Base-by-base conservation (phyloP, 2,888 invertebrate species). In the Drosophila niveifrons region DNA sequence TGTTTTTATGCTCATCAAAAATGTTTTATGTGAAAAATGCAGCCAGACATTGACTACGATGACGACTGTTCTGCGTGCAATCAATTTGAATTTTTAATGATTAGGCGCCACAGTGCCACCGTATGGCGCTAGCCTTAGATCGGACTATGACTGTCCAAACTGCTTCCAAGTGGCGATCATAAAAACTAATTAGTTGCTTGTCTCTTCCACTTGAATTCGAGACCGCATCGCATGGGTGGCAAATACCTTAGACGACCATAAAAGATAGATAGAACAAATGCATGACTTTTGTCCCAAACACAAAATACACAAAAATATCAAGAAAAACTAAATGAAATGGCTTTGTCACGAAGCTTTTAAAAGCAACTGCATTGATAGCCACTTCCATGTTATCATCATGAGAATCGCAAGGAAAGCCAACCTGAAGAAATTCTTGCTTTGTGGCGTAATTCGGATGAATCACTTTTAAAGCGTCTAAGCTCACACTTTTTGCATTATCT, bases 21-120 rank as follows among this genome's bases (percentile, higher is more conserved):
- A 87, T 84, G 84, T 88, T 86, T 87, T 84, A 87, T 88, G 88
- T 72, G 67, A 69, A 71, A 71, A 59, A 68, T 72, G 72, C 77
- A 70, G 64, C 50, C 69, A 65, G 71, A 72, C 75, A 66, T 31
- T 44, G 41, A 28, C 47, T 36, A 8, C 47, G 36, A 43, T 11
- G 66, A 36, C 61, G 50, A 63, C 52, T 61, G 47, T 69, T 53
- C 44, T 52, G 65, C 55, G 52, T 75, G 80, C 88, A 78, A 88
- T 87, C 80, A 82, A 90, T 90, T 90, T 90, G 89, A 89, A 90
- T 90, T 90, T 78, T 82, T 90, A 90, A 90, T 90, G 90, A 86
- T 81, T 79, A 88, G 88, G 88, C 90, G 86, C 89, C 90, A 85
- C 57, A 84, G 75, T 81, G 89, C 89, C 83, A 85, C 89, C 66